Conservation (phyloP, 1,140 invertebrate species). For the Listronotus bonariensis region DNA sequence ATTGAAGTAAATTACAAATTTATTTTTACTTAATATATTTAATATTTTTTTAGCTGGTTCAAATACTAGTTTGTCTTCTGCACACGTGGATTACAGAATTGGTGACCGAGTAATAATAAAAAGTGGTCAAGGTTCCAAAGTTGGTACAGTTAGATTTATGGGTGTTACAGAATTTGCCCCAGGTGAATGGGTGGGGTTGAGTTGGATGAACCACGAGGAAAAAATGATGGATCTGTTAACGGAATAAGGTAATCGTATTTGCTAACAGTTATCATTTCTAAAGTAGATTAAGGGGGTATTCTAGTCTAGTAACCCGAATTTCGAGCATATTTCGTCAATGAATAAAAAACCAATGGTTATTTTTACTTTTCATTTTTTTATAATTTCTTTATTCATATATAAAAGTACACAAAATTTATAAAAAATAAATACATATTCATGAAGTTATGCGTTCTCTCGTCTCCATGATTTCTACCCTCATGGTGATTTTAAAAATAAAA, state of each 20-base stretch:
- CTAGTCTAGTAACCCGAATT: too few species aligned
- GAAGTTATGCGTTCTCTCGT: too few species aligned
- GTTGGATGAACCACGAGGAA: constrained; percentile 89
- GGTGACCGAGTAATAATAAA: constrained; percentile 92
- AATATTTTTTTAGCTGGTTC: constrained; percentile 62
- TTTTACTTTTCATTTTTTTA: too few species aligned
- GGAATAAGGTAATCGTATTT: constrained; percentile 68
- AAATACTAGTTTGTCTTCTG: constrained; percentile 62
- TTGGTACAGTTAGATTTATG: constrained; percentile 82
- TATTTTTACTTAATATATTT: too few species aligned
- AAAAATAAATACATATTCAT: too few species aligned
- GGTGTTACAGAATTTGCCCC: constrained; percentile 87
- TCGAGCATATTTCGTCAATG: too few species aligned
- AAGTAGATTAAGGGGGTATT: constrained; percentile 6
- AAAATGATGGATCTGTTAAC: constrained; percentile 94
- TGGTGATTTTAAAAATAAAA: too few species aligned
- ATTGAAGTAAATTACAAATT: too few species aligned
- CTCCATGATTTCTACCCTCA: too few species aligned
- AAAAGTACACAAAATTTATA: too few species aligned
- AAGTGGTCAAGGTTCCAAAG: constrained; percentile 84
- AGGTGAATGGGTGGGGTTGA: constrained; percentile 96
- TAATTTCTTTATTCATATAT: too few species aligned
- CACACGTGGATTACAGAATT: constrained; percentile 68
- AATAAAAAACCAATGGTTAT: too few species aligned
- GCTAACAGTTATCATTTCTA: background rate